Conservation (phyloP, 2,113 vertebrate genomes). For the Pica pica region DNA sequence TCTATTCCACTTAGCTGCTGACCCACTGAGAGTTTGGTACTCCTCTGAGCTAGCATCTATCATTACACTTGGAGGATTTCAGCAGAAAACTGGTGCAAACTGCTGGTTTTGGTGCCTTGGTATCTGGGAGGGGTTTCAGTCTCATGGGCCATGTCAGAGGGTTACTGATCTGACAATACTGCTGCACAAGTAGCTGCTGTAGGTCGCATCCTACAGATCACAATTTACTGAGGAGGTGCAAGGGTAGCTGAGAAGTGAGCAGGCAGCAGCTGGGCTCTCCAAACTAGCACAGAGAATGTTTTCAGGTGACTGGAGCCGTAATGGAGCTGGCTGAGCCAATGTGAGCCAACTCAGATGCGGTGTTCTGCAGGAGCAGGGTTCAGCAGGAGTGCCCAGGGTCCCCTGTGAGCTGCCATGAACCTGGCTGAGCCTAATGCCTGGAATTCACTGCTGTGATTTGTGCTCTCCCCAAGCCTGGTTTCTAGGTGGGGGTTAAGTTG, state of each 20-base stretch:
- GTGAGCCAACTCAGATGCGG: background rate
- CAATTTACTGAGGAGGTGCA: background rate
- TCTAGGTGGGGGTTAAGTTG: background rate
- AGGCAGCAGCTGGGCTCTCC: background rate
- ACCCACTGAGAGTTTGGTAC: background rate
- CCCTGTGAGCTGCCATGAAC: background rate
- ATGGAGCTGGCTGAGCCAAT: background rate
- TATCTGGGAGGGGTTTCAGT: background rate
- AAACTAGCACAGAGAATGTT: background rate
- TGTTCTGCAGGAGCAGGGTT: background rate
- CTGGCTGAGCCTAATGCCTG: background rate
- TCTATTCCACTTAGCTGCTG: background rate
- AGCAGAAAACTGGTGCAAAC: background rate
- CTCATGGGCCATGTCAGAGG: fast-evolving
- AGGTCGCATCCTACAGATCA: background rate
- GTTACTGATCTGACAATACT: background rate
- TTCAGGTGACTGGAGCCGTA: background rate
- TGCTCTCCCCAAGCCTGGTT: background rate
- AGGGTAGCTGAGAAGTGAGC: background rate
- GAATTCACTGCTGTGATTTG: background rate
- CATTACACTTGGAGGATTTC: background rate
- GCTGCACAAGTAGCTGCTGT: background rate
- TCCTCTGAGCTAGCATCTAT: background rate
- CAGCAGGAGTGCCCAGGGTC: background rate
- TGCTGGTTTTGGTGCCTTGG: background rate